Percentiles rank a stretch among this genome's conserved stretches.
Conservation (phyloP, 1,140 invertebrate species). For the Pseudomyrmex dendroicus region DNA sequence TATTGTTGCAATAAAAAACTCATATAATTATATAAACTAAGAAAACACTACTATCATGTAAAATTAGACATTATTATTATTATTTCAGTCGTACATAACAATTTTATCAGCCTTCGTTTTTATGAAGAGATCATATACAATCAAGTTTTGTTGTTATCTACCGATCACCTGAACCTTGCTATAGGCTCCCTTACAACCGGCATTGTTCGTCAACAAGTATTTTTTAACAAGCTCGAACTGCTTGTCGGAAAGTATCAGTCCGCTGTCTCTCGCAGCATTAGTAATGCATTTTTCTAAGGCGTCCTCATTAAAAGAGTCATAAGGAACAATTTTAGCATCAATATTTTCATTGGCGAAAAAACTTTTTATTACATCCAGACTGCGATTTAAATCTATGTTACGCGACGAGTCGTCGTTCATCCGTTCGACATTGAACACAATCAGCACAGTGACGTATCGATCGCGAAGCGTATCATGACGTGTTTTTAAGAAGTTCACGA, state of each 20-base stretch:
- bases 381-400: conserved; percentile 68
- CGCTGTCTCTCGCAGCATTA: conserved; percentile 68
- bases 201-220: conserved; percentile 68
- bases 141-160: conserved; percentile 28
- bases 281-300: conserved; percentile 77
- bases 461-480: conserved; percentile 53
- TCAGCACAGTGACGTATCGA: conserved; percentile 74
- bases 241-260: conserved; percentile 62
- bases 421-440: conserved; percentile 77
- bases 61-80: neutral
- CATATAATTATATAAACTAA: too few relatives aligned
- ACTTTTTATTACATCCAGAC: conserved; percentile 59
- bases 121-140: neutral
- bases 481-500: conserved; percentile 57
- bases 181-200: conserved; percentile 83
- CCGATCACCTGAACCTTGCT: conserved; percentile 77
- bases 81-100: neutral
- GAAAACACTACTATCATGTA: too few relatives aligned
- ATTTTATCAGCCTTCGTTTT: neutral
- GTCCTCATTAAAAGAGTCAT: conserved; percentile 64
- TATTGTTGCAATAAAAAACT: neutral
- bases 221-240: conserved; percentile 72
- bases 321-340: conserved; percentile 68
- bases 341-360: conserved; percentile 66
- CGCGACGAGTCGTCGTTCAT: conserved; percentile 64